A percentile compares a stretch with the other conserved stretches of the same genome.
Evolutionary conservation across 2,888 invertebrate species (phyloP).

Genomic region (Chrysolina americana): DNA sequence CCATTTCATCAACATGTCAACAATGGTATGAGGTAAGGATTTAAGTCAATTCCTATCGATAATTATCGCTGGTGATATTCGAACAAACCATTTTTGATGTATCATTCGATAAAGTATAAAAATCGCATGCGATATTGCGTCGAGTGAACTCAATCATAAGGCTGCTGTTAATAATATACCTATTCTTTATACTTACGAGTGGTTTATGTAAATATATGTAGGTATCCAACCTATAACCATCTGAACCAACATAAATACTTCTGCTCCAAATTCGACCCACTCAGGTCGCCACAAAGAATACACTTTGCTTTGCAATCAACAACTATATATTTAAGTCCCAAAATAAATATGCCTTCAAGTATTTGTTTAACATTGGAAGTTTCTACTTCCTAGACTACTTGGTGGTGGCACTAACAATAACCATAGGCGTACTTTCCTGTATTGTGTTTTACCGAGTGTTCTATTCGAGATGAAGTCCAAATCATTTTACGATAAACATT

Average conservation of each 20-base stretch:
- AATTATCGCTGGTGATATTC: too few species aligned
- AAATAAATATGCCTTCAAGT: conserved; percentile 12
- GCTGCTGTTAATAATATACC: too few species aligned
- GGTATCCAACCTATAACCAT: neutral
- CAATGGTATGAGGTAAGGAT: too few species aligned
- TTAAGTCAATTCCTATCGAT: too few species aligned
- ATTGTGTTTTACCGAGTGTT: neutral
- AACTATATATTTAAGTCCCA: conserved; percentile 12
- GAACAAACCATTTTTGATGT: too few species aligned
- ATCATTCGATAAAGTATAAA: too few species aligned
- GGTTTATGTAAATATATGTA: conserved; percentile 4
- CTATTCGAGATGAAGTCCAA: neutral
- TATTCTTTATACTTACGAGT: neutral
- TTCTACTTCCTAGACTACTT: conserved; percentile 12
- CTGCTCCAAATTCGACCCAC: conserved; percentile 20
- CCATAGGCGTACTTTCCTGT: conserved; percentile 7
- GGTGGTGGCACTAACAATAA: neutral
- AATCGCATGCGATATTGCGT: too few species aligned
- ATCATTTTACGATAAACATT: neutral
- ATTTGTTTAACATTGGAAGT: conserved; percentile 14
- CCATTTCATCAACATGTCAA: too few species aligned
- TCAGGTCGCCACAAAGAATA: neutral
- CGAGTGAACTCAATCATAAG: too few species aligned
- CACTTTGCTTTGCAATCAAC: conserved; percentile 5
- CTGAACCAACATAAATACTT: conserved; percentile 1